Evolutionary conservation across 2,888 invertebrate genomes (phyloP).

Genomic region (Xanthorhoe spadicearia): DNA sequence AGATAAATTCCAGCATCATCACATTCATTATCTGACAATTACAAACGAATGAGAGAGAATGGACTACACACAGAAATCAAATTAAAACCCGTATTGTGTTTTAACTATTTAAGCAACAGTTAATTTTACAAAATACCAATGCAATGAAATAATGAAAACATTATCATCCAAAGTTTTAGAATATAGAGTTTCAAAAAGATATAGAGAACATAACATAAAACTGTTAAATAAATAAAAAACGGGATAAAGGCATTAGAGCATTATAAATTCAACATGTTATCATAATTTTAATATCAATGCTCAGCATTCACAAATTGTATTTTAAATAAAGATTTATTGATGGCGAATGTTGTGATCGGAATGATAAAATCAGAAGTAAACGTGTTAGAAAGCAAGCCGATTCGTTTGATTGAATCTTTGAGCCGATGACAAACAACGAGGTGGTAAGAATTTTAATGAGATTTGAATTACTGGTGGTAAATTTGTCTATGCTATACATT

Average conservation of each 20-base stretch:
- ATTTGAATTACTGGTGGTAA: not conserved
- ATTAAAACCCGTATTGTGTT: no score
- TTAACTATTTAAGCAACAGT: no score
- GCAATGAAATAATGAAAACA: no score
- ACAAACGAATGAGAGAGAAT: no score
- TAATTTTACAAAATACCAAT: no score
- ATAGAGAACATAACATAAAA: not conserved
- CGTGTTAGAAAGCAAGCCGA: slow-evolving; percentile 38
- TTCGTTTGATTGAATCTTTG: slow-evolving; percentile 23
- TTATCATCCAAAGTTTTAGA: not conserved
- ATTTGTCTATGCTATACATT: not conserved
- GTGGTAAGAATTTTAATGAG: slow-evolving; percentile 60
- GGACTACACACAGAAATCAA: no score
- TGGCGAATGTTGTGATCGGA: slow-evolving; percentile 17
- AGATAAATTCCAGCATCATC: no score
- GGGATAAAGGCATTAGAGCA: not conserved
- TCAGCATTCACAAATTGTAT: slow-evolving; percentile 12
- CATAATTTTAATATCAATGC: slow-evolving; percentile 18
- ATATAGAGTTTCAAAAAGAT: not conserved
- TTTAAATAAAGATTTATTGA: slow-evolving; percentile 16
- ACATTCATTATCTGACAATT: no score
- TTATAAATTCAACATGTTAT: slow-evolving; percentile 3
- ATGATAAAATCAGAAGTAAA: slow-evolving; percentile 38
- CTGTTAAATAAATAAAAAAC: not conserved
- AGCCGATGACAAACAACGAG: slow-evolving; percentile 50